Conservation (phyloP, 2,888 invertebrate species). For the Apodemia hepburni region DNA sequence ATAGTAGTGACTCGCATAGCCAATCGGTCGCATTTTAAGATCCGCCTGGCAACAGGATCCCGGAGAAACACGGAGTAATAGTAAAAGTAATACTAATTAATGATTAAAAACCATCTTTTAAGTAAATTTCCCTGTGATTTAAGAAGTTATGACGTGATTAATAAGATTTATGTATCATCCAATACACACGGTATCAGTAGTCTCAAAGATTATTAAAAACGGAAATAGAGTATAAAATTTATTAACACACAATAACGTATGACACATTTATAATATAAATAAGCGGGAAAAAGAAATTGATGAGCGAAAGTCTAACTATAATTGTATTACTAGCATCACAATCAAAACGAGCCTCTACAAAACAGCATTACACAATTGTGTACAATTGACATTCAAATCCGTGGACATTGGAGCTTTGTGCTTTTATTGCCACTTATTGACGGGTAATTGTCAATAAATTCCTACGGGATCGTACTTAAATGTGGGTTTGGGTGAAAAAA, state of each 20-base stretch:
- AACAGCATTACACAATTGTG: constrained; percentile 76
- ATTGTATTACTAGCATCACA: constrained; percentile 69
- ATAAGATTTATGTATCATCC: constrained; percentile 24
- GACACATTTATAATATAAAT: constrained; percentile 72
- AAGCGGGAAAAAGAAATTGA: constrained; percentile 61
- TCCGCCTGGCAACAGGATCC: no score
- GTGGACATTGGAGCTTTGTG: constrained; percentile 76
- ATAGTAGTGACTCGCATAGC: no score
- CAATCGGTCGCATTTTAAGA: no score
- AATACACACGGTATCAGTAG: constrained; percentile 7
- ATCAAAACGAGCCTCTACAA: constrained; percentile 76
- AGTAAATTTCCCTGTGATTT: no score
- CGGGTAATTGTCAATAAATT: constrained; percentile 80
- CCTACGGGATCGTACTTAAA: constrained; percentile 75
- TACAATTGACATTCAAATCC: constrained; percentile 80
- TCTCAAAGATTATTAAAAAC: not conserved
- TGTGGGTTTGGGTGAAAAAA: constrained; percentile 80
- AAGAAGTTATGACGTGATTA: no score
- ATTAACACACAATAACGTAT: constrained; percentile 59
- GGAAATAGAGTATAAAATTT: constrained; percentile 35
- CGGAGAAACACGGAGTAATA: no score
- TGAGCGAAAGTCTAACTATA: constrained; percentile 68
- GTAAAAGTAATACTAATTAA: no score
- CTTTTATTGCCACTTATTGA: constrained; percentile 78
- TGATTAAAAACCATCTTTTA: no score